A percentile compares a stretch with the other conserved stretches of the same genome.
These are phyloP conservation scores for Protobothrops flavoviridis DNA, from an alignment of 2,113 vertebrate species.

Conservation along the genomic window DNA sequence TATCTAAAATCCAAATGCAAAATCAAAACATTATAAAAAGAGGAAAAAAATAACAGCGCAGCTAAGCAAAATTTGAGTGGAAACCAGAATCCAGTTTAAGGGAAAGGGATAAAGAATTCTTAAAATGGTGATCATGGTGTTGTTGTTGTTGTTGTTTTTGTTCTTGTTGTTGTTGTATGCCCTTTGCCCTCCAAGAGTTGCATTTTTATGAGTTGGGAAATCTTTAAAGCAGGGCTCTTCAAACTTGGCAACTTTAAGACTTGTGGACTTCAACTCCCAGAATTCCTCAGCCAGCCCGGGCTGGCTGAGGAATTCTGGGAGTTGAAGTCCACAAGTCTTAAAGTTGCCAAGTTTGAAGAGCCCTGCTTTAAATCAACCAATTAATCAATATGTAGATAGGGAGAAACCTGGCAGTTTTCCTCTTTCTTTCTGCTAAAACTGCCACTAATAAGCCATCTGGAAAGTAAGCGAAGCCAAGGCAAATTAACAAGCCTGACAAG, in stretches of 20 bases:
- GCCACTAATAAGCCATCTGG: slow-evolving; percentile 30
- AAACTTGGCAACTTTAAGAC: too few species aligned
- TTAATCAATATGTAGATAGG: background rate
- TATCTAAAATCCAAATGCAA: background rate
- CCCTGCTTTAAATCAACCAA: background rate
- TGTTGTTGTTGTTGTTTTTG: background rate
- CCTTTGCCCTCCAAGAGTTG: background rate
- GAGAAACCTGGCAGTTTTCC: slow-evolving; percentile 1
- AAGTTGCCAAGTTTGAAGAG: too few species aligned
- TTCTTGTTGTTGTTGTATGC: background rate
- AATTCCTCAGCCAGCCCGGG: too few species aligned
- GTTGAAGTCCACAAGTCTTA: too few species aligned
- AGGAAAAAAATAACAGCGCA: background rate
- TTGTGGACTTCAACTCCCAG: too few species aligned
- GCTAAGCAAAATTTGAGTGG: background rate
- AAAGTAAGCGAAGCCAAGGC: slow-evolving; percentile 39
- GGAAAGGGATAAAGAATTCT: background rate
- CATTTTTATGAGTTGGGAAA: background rate
- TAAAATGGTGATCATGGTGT: background rate
- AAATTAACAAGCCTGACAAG: background rate
- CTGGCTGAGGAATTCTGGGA: too few species aligned
- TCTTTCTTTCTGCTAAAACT: background rate
- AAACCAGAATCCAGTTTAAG: background rate
- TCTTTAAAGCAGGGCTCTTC: background rate
- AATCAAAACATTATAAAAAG: background rate